Evolutionary conservation across 1,140 invertebrate species (phyloP).

Genomic region (Drosophila funebris): DNA sequence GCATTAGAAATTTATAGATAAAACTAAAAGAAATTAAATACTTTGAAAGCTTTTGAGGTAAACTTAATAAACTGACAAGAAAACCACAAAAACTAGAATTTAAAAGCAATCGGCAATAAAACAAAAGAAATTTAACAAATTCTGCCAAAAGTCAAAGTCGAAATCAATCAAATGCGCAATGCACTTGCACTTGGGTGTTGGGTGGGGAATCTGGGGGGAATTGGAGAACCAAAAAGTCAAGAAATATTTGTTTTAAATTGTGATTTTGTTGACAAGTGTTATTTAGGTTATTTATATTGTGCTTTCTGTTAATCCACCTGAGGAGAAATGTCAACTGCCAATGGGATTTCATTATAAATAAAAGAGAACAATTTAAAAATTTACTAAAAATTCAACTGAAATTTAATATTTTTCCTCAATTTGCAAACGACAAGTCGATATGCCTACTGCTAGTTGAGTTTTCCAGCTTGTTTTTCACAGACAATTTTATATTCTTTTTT

Average conservation of each 20-base stretch:
- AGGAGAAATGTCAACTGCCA: conserved; percentile 54
- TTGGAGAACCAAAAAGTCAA: conserved; percentile 15
- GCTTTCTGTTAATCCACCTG: not conserved
- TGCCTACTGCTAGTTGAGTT: conserved; percentile 17
- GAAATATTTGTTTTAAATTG: conserved; percentile 23
- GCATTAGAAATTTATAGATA: too few species aligned
- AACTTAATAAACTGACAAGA: not conserved
- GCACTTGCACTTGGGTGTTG: not conserved
- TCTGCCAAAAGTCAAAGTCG: conserved; percentile 4
- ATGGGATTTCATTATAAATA: conserved; percentile 56
- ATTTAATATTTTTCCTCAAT: conserved; percentile 1
- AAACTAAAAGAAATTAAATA: conserved; percentile 4
- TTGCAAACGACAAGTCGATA: not conserved
- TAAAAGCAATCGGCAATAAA: not conserved
- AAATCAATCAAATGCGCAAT: conserved; percentile 37
- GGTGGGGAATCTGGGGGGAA: not conserved
- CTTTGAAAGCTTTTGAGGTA: not conserved
- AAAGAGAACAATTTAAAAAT: conserved; percentile 32
- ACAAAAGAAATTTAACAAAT: not conserved
- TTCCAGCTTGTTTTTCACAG: not conserved
- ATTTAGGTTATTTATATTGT: not conserved
- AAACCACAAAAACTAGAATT: conserved; percentile 1
- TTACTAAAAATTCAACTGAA: conserved; percentile 34
- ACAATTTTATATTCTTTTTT: conserved; percentile 21
- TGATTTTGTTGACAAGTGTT: conserved; percentile 15